Conservation (phyloP, 2,113 vertebrate genomes). For the Hydrolagus affinis region DNA sequence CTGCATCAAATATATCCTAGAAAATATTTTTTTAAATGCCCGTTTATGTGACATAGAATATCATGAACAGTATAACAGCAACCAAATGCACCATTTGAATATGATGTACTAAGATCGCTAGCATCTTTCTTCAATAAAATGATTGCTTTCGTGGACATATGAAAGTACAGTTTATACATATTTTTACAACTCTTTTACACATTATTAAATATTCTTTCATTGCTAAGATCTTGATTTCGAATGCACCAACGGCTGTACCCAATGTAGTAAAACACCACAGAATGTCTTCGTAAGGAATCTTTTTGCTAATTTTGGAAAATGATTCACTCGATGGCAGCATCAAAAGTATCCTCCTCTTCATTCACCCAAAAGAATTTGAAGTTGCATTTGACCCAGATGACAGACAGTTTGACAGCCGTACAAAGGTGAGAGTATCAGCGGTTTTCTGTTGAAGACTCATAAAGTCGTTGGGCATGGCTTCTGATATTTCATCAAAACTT, state of each 20-base stretch:
- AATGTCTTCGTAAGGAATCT: background rate
- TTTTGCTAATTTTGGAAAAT: background rate
- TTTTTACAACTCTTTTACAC: background rate
- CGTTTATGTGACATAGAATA: too few relatives aligned
- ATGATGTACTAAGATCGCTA: too few relatives aligned
- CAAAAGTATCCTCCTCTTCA: background rate
- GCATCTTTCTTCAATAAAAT: too few relatives aligned
- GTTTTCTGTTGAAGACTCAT: background rate
- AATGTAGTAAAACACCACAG: background rate
- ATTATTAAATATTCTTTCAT: background rate
- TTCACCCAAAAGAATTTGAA: background rate
- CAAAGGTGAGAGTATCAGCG: background rate
- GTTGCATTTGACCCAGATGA: background rate
- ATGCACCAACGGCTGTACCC: too few relatives aligned
- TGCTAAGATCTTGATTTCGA: background rate
- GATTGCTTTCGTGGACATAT: background rate
- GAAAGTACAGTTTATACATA: background rate
- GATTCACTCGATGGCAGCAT: background rate
- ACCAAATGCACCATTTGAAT: too few relatives aligned
- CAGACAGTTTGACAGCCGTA: background rate
- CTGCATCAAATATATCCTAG: too few relatives aligned
- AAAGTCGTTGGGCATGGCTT: background rate
- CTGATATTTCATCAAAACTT: background rate
- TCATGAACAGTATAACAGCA: too few relatives aligned
- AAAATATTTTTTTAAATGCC: too few relatives aligned